These are phyloP conservation scores for Heliothis subflexa DNA, from an alignment of 1,140 invertebrate genomes.

Conservation along the genomic window DNA sequence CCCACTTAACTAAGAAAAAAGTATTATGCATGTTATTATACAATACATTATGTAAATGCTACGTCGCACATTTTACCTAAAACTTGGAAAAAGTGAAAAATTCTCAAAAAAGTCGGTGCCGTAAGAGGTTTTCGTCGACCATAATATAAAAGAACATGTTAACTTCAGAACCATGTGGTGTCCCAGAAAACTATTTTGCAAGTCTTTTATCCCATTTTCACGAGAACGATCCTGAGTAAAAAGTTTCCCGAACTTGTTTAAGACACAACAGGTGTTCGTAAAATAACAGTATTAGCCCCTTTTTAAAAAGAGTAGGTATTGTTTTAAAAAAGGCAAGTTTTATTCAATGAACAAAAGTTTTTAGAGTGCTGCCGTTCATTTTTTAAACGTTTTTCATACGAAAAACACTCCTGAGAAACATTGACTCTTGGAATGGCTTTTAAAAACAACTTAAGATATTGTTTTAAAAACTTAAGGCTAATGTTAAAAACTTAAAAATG, in stretches of 20 bases:
- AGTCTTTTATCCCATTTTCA: slow-evolving; percentile 84
- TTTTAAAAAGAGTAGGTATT: slow-evolving; percentile 60
- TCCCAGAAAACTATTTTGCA: slow-evolving; percentile 82
- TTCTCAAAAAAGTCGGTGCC: slow-evolving; percentile 34
- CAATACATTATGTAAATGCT: slow-evolving; percentile 34
- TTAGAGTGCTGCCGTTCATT: slow-evolving; percentile 24
- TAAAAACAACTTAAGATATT: background rate
- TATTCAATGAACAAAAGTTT: slow-evolving; percentile 46
- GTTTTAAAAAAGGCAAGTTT: slow-evolving; percentile 45
- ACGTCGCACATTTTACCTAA: slow-evolving; percentile 25
- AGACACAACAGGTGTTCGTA: slow-evolving; percentile 80
- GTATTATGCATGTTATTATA: slow-evolving; percentile 8
- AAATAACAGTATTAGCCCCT: slow-evolving; percentile 66
- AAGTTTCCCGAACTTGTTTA: slow-evolving; percentile 78
- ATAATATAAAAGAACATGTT: slow-evolving; percentile 68
- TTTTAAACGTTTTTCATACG: background rate
- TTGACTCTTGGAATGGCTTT: slow-evolving; percentile 19
- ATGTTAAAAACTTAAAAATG: slow-evolving; percentile 3
- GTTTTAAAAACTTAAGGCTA: slow-evolving; percentile 14
- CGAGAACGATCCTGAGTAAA: slow-evolving; percentile 71
- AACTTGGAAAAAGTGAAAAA: slow-evolving; percentile 13
- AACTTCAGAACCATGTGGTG: slow-evolving; percentile 80
- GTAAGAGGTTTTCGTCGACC: slow-evolving; percentile 53
- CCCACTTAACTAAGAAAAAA: slow-evolving; percentile 20
- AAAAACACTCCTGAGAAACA: slow-evolving; percentile 13